phyloP scores from a whole-genome alignment of 2,113 vertebrate genomes.

The Lasiurus borealis region DNA sequence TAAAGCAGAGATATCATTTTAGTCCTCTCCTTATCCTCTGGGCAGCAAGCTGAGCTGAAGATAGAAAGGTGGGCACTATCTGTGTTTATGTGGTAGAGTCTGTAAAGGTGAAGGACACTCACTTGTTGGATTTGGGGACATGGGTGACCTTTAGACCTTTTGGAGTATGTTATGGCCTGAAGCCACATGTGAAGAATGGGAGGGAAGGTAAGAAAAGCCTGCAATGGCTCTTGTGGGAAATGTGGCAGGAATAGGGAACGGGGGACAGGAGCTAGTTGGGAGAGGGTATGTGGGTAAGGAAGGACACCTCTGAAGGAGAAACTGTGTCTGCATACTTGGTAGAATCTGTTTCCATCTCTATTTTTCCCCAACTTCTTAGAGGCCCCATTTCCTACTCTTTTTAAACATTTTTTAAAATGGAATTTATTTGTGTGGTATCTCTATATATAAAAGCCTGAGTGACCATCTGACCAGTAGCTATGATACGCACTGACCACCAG shows the following conservation, averaged over 20 bases:
- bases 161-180: neutral
- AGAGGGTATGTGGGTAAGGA: rapidly evolving
- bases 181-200: neutral
- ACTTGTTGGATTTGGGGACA: neutral
- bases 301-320: neutral
- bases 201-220: neutral
- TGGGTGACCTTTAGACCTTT: neutral
- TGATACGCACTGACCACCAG: no score
- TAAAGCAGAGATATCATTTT: rapidly evolving
- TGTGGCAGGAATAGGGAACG: neutral
- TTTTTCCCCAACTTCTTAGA: neutral
- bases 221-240: neutral
- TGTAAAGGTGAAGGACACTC: neutral
- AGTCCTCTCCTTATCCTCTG: neutral
- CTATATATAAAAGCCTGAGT: no score
- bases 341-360: neutral
- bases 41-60: neutral
- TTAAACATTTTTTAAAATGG: neutral
- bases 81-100: neutral
- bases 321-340: neutral
- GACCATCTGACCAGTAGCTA: no score
- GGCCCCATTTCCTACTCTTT: neutral
- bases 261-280: neutral
- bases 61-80: neutral
- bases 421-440: neutral